Conservation (phyloP, 2,113 vertebrate genomes). For the Colinus virginianus region DNA sequence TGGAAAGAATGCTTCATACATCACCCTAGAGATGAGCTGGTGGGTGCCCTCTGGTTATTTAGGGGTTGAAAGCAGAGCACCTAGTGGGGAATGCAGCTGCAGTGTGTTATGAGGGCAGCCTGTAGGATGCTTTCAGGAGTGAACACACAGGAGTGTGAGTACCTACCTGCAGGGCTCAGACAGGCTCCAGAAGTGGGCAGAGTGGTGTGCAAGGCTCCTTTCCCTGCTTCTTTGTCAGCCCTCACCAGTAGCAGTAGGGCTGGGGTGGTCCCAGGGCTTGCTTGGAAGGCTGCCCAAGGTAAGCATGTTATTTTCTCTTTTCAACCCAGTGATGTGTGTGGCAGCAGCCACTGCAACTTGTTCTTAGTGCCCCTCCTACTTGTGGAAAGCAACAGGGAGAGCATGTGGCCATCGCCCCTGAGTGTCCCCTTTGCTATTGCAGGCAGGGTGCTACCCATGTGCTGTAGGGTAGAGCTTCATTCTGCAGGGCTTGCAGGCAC, state of each 20-base stretch:
- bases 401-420: rapidly evolving
- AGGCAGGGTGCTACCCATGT: rapidly evolving
- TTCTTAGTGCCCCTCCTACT: no score
- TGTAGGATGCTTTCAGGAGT: neutral
- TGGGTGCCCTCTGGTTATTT: rapidly evolving
- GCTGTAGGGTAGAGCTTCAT: neutral
- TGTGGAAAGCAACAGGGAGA: rapidly evolving
- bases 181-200: rapidly evolving
- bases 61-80: neutral
- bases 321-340: rapidly evolving
- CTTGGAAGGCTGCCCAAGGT: neutral
- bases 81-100: neutral
- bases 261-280: neutral
- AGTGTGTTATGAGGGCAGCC: neutral
- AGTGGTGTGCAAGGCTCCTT: rapidly evolving
- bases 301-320: rapidly evolving
- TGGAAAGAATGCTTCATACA: rapidly evolving
- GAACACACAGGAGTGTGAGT: neutral
- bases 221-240: neutral
- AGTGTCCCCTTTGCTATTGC: rapidly evolving
- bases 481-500: rapidly evolving
- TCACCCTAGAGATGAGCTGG: neutral
- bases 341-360: rapidly evolving
- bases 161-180: rapidly evolving
- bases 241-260: rapidly evolving